Percentiles rank a stretch among this genome's conserved stretches.
Conservation (phyloP, 2,113 vertebrate species). For the Rhinopomastus cyanomelas region DNA sequence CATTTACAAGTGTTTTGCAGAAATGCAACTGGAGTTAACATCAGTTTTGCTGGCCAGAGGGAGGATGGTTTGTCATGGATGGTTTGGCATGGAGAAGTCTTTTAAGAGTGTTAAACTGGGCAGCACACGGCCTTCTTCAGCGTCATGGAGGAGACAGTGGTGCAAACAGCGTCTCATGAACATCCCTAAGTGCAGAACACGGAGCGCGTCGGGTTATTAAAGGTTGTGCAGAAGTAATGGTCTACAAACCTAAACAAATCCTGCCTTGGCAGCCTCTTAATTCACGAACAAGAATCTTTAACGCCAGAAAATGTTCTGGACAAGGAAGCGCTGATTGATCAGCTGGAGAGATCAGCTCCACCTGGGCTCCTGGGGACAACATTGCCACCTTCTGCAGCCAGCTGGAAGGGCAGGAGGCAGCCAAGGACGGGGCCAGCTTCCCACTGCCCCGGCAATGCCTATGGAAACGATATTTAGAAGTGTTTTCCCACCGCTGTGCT, state of each 20-base stretch:
- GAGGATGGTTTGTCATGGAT: neutral
- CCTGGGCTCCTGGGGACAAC: conserved; percentile 27
- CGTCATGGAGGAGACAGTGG: neutral
- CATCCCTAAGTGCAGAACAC: neutral
- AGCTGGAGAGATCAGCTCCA: neutral
- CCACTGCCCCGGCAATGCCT: accelerated
- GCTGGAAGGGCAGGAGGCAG: neutral
- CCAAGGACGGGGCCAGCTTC: neutral
- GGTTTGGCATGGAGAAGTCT: neutral
- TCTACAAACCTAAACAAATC: neutral
- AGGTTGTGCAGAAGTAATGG: neutral
- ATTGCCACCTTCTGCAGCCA: conserved; percentile 32
- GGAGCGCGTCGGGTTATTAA: accelerated
- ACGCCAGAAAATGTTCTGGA: neutral
- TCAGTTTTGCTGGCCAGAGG: neutral
- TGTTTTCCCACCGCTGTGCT: neutral
- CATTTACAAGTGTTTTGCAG: conserved; percentile 16
- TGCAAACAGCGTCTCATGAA: neutral
- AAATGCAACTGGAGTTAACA: neutral
- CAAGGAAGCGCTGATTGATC: neutral
- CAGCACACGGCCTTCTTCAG: neutral
- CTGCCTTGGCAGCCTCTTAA: neutral
- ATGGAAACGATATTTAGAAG: accelerated
- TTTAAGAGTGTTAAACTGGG: neutral
- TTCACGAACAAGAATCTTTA: neutral